Evolutionary conservation across 2,888 invertebrate species (phyloP), one percentile per base, ranked within the genome.

Genomic region (Meiosimyza decipiens): DNA sequence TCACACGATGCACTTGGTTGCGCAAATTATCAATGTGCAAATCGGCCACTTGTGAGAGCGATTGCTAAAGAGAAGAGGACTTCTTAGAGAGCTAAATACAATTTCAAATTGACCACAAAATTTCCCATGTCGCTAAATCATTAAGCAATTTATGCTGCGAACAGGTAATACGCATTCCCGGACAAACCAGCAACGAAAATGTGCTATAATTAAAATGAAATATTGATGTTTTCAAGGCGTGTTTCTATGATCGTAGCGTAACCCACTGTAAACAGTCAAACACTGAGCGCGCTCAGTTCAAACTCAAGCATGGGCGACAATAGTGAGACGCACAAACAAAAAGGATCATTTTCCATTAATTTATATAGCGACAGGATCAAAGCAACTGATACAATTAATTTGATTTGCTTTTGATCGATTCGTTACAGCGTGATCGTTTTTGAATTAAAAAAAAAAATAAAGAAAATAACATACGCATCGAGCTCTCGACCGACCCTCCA

Each of bases 331-430:
- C 6, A 40, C 40, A 40, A 54, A 28, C 28, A 28, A 40, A 40
- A 40, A 60, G 65, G 7, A 60, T 13, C 72, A 68, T 15, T 51
- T 69, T 47, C 69, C 68, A 59, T 50, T 47, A 6, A 22, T 28
- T 59, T 13, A 18, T 18, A 59, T 57, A 71, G 50, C 59, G 55
- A 74, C 15, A 57, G 74, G 76, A 73, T 74, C 72, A 72, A 74
- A 73, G 67, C 57, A 63, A 65, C 63, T 77, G 76, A 75, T 75
- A 76, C 77, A 77, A 79, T 78, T 77, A 79, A 79, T 78, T 77
- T 77, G 76, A 77, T 76, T 77, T 77, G 65, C 75, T 75, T 78
- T 79, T 79, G 79, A 79, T 79, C 74, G 77, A 79, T 79, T 79
- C 78, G 79, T 78, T 79, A 77, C 79, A 78, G 74, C 71, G 66